Base-by-base conservation (phyloP, 1,140 invertebrate genomes). In the Bombus waltoni region DNA sequence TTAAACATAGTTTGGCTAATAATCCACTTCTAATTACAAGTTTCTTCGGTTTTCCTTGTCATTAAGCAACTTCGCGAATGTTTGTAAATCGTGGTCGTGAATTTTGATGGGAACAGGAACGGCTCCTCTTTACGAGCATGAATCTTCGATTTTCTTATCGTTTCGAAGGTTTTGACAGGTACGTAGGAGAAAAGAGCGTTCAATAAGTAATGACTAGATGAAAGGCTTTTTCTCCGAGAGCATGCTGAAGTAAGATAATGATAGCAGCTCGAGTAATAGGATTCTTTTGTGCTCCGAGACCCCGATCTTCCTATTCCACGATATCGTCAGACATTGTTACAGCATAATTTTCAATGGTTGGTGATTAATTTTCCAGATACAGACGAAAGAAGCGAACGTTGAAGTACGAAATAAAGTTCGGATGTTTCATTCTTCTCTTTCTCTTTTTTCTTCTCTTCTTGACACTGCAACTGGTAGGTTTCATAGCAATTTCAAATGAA, bases 191-290 rank as follows among this genome's bases (percentile, higher is more conserved):
- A 73, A 73, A 13, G 40, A 13, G 38, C 10, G 44, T 22, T 75
- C 73, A 25, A 53, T 75, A 75, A 75, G 42, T 53, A 53, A 75
- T n/a, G 72, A 32, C 15, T 35, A 11, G 44, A 35, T 32, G 73
- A 53, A 47, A 74, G 42, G 18, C 15, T 35, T 73, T 53, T 75
- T 40, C 28, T 22, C 8, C 22, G 9, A 5, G 44, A 25, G 13
- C 73, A 25, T 2, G 44, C 73, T 75, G 44, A 35, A 35, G n/a
- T 18, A 8, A 53, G 73, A 75, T 53, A 53, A 35, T 35, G n/a
- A 44, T 10, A 25, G 44, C 44, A 25, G 44, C 44, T 53, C 53
- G 53, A 53, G 73, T 75, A 75, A 75, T 75, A 53, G 47, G 73
- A 75, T 75, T 75, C n/a, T 53, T 53, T 53, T 35, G 32, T 53